Base-by-base conservation (phyloP, 2,888 invertebrate species). In the Tenthredo scrophulariae region DNA sequence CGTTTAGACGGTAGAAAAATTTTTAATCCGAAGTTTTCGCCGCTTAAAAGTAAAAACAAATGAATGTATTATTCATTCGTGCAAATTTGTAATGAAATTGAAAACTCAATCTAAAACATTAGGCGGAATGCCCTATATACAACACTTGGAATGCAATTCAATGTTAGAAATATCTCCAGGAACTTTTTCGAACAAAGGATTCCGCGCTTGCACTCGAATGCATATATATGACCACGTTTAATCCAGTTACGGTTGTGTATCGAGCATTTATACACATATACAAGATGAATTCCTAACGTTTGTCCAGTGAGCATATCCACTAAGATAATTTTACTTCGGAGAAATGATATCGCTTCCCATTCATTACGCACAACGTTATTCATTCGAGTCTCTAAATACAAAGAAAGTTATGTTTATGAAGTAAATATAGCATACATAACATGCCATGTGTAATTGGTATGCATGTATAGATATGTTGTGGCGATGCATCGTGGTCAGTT, bases 401-500 rank as follows among this genome's bases (percentile, higher is more conserved):
- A n/a, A 54, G n/a, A n/a, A 54, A 54, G 54, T n/a, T 54, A 54
- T 6, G 54, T 54, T 62, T 62, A 26, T 22, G 62, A 62, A 26
- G 62, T 62, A 26, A 62, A 62, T 62, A 62, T 62, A 62, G 62
- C 26, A 62, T 4, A n/a, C 50, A n/a, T 18, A 50, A 0, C n/a
- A 54, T n/a, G 2, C 54, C 54, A 54, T n/a, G 7, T n/a, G n/a
- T 18, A 6, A n/a, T 50, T 50, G 18, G 50, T 50, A n/a, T 62
- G 26, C 13, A 3, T 50, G 26, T 62, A 26, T 62, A 62, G 54
- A 54, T 54, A 62, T 62, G 9, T 22, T 62, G 10, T 62, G 4
- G 26, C 62, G 62, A 62, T 62, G 62, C 62, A 62, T 10, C 62
- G 62, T 2, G 62, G 62, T 62, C 62, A 62, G 62, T 62, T 62